Conservation (phyloP, 2,113 vertebrate genomes). For the Mormyrus lacerda region DNA sequence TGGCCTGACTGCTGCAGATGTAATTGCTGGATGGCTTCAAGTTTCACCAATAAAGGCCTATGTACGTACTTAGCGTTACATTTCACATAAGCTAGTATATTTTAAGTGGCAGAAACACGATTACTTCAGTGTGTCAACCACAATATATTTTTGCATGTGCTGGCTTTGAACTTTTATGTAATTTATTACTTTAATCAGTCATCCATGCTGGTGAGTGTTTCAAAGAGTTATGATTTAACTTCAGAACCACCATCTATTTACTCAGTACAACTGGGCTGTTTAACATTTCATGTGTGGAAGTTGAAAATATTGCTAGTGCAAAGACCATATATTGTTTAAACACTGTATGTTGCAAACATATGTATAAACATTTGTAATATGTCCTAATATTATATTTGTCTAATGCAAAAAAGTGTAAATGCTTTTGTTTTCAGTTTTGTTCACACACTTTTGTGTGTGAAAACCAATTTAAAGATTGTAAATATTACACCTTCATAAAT, state of each 20-base stretch:
- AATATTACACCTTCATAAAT: conserved; percentile 6
- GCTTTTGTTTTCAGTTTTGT: background rate
- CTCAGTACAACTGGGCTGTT: background rate
- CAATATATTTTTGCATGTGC: background rate
- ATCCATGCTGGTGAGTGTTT: background rate
- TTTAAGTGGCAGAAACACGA: background rate
- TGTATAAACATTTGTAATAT: background rate
- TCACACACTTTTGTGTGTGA: background rate
- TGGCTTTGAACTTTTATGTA: background rate
- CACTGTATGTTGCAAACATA: background rate
- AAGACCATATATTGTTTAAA: conserved; percentile 1
- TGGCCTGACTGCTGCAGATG: background rate
- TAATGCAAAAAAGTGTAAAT: conserved; percentile 3
- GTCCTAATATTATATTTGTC: background rate
- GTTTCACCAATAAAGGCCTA: background rate
- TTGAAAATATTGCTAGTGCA: background rate
- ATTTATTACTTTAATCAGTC: background rate
- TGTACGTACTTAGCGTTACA: background rate
- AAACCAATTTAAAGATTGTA: background rate
- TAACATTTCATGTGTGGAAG: background rate
- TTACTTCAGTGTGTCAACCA: background rate
- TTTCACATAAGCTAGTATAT: background rate
- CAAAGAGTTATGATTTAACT: background rate
- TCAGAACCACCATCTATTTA: background rate
- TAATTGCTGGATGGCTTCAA: background rate